Evolutionary conservation across 92 coral and sea anemone species (phyloP).

Genomic region (Muricea muricata): DNA sequence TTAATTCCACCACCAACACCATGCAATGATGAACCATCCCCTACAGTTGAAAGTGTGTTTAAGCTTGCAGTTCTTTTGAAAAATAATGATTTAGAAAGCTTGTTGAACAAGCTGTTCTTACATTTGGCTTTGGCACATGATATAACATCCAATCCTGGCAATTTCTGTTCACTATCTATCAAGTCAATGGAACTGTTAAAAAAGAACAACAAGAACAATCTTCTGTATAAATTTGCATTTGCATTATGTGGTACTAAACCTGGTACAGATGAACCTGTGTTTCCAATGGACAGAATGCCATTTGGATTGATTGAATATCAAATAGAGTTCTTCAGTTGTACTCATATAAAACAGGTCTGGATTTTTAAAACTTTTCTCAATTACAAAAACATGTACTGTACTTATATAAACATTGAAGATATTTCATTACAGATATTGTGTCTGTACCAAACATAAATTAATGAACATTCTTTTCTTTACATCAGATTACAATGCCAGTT

Average conservation of each 20-base stretch:
- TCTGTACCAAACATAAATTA: neutral
- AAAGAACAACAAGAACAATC: neutral
- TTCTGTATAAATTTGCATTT: constrained; percentile 2
- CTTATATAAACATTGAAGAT: neutral
- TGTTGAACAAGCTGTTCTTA: neutral
- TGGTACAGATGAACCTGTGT: neutral
- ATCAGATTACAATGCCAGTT: constrained; percentile 55
- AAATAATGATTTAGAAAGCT: neutral
- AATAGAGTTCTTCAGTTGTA: constrained; percentile 71
- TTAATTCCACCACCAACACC: neutral
- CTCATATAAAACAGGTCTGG: constrained; percentile 77
- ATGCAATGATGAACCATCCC: neutral
- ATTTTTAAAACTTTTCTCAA: no score
- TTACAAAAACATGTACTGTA: no score
- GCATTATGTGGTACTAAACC: neutral
- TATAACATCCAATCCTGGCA: neutral
- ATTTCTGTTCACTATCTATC: neutral
- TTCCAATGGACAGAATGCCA: constrained; percentile 66
- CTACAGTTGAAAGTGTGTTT: neutral
- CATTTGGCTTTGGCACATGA: neutral
- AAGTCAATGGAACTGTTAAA: neutral
- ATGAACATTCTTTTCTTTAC: neutral
- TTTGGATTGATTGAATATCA: constrained; percentile 78
- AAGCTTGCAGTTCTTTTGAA: neutral
- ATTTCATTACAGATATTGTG: no score